Evolutionary conservation across 1,140 invertebrate genomes (phyloP), one percentile per base, ranked within the genome.

Genomic region (Dicyema japonicum): DNA sequence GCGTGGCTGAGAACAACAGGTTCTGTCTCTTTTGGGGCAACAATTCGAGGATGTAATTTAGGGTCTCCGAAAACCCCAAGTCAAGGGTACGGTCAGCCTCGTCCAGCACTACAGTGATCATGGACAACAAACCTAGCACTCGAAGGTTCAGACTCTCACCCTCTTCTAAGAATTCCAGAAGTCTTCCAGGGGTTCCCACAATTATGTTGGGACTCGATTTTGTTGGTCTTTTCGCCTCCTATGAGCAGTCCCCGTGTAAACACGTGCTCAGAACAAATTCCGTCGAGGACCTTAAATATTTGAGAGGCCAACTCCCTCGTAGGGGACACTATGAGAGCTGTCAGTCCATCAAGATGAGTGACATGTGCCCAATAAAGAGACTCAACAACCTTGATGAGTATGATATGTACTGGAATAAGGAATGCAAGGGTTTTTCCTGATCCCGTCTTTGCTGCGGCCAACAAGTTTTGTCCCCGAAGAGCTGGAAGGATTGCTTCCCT

Each of bases 271-370:
- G n/a, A n/a, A n/a, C n/a, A n/a, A n/a, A n/a, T n/a, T n/a, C n/a
- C n/a, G n/a, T 66, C 65, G 4, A 71, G 66, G n/a, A 90, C 78
- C 48, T 76, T 64, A 44, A 78, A 78, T 11, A 62, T 60, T 58
- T 82, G 74, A 13, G 82, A 72, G 30, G 76, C 78, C 34, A 94
- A 55, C 53, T 97, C 85, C 54, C 85, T 60, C 0, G 85, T 94
- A 2, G 85, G 85, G 8, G 90, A 75, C 2, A 97, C 48, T 11
- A 92, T 69, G 7, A 92, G 54, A 5, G 92, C 82, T 75, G 5
- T 67, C 52, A n/a, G n/a, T n/a, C n/a, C n/a, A n/a, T n/a, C n/a
- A n/a, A n/a, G n/a, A n/a, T n/a, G n/a, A n/a, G n/a, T n/a, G n/a
- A n/a, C n/a, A n/a, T n/a, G n/a, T n/a, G n/a, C n/a, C n/a, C n/a